Percentiles rank a stretch among this genome's conserved stretches.
phyloP scores from a whole-genome alignment of 2,797 vertebrate genomes.

The Pogoniulus pusillus region DNA sequence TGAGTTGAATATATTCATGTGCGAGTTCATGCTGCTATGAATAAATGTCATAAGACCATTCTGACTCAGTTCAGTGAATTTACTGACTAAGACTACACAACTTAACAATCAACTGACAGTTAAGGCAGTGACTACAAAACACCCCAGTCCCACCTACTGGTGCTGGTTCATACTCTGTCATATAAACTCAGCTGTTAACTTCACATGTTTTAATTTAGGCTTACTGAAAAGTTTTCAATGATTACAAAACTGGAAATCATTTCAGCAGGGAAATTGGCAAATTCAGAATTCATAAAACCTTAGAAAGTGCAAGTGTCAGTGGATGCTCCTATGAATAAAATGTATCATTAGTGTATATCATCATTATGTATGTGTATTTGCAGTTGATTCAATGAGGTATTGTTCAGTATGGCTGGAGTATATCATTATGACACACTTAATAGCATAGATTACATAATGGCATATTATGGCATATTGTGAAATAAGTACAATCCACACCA shows the following conservation, averaged over 20 bases:
- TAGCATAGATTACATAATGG: not conserved
- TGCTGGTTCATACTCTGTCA: not conserved
- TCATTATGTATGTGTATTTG: not conserved
- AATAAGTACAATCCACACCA: not conserved
- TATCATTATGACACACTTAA: not conserved
- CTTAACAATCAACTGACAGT: not conserved
- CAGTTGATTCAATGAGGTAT: not conserved
- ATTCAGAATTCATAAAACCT: not conserved
- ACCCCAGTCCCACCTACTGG: not conserved
- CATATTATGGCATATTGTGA: not conserved
- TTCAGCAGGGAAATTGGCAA: not conserved
- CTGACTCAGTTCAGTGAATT: slow-evolving; percentile 40
- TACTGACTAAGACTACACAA: not conserved
- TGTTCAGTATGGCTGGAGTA: not conserved
- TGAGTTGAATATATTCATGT: not conserved
- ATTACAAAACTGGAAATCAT: not conserved
- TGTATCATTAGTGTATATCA: not conserved
- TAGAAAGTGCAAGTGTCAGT: not conserved
- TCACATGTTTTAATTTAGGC: not conserved
- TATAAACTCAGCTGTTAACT: slow-evolving; percentile 5
- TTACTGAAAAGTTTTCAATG: not conserved
- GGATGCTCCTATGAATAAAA: not conserved
- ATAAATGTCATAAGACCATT: slow-evolving; percentile 44
- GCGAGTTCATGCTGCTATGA: slow-evolving; percentile 6
- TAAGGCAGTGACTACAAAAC: not conserved